Evolutionary conservation across 2,797 vertebrate species (phyloP).

Genomic region (Falco biarmicus): DNA sequence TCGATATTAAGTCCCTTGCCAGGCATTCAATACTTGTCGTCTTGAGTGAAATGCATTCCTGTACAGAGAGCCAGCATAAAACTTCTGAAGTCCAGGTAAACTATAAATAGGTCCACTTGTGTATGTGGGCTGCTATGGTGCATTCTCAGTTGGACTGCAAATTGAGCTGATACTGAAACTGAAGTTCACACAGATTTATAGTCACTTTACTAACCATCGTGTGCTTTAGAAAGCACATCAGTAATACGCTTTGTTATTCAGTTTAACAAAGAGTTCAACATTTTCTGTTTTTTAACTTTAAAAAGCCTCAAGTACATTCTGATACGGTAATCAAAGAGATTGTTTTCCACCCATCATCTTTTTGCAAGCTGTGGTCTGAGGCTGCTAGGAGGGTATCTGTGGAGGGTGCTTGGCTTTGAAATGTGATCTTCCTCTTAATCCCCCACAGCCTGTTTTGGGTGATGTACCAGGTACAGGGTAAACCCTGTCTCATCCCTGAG

Average conservation of each 20-base stretch:
- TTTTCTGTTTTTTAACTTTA: not conserved
- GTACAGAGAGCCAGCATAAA: not conserved
- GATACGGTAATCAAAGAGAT: not conserved
- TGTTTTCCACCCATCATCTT: not conserved
- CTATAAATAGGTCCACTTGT: not conserved
- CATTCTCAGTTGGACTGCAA: not conserved
- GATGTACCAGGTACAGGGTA: not conserved
- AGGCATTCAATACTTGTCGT: not conserved
- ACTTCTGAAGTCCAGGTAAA: not conserved
- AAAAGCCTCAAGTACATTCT: not conserved
- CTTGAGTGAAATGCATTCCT: not conserved
- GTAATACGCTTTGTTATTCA: not conserved
- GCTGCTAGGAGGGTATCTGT: not conserved
- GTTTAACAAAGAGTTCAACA: not conserved
- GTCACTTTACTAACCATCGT: not conserved
- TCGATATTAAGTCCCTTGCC: not conserved
- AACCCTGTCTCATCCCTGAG: not conserved
- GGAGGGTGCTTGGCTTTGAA: constrained; percentile 21
- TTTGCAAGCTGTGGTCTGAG: not conserved
- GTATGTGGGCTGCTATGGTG: not conserved
- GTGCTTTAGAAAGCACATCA: not conserved
- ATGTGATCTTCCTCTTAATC: not conserved
- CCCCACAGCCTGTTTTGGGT: not conserved
- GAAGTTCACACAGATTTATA: not conserved
- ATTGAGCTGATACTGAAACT: not conserved